These are phyloP conservation scores for Drosophila austrosaltans DNA, from an alignment of 2,888 invertebrate genomes.

Conservation along the genomic window DNA sequence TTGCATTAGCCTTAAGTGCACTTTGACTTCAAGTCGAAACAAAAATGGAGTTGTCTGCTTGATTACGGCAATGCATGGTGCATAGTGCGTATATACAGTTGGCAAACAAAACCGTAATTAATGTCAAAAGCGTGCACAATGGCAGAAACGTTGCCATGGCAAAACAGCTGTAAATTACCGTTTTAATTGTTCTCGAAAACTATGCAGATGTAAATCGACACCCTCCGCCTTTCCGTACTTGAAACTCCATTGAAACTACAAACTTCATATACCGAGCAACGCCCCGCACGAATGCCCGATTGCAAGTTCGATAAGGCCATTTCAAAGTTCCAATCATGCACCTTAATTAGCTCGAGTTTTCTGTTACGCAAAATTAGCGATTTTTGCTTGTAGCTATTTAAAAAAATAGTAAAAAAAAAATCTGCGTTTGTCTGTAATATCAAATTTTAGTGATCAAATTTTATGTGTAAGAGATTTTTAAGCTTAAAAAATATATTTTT, in stretches of 20 bases:
- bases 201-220: conserved; percentile 4
- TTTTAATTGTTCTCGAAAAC: conserved; percentile 32
- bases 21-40: conserved; percentile 37
- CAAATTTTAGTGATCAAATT: no score
- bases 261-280: conserved; percentile 9
- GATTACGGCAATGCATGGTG: conserved; percentile 12
- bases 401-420: not conserved
- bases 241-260: no score
- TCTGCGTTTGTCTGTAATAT: no score
- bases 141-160: conserved; percentile 18
- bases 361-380: not conserved
- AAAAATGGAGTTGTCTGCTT: conserved; percentile 19
- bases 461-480: no score
- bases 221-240: not conserved
- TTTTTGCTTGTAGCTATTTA: not conserved
- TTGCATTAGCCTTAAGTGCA: conserved; percentile 54
- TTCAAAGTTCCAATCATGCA: conserved; percentile 2
- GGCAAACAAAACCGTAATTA: conserved; percentile 32
- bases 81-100: no score
- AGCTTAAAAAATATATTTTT: no score
- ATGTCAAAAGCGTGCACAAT: conserved; percentile 37
- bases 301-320: not conserved
- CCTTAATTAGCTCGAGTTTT: conserved; percentile 6
- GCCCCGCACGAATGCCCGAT: not conserved
- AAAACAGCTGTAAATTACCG: conserved; percentile 44